phyloP scores from a whole-genome alignment of 2,113 vertebrate species.

The Steatornis caripensis region DNA sequence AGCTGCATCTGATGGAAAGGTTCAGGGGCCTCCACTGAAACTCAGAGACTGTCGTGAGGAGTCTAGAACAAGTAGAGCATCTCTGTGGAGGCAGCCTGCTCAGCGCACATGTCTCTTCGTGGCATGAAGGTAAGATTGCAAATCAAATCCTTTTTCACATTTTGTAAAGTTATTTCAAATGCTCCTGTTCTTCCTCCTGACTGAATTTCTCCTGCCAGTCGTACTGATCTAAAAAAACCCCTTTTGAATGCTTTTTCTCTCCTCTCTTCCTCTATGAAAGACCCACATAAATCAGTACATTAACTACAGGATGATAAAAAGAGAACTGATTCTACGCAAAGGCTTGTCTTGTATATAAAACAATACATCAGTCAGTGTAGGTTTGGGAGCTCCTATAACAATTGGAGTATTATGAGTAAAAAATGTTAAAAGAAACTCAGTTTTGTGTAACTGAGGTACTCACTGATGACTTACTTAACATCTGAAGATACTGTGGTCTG shows the following conservation, averaged over 20 bases:
- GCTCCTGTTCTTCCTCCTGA: background rate
- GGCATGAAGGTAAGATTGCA: slow-evolving; percentile 11
- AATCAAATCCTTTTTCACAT: background rate
- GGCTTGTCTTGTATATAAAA: background rate
- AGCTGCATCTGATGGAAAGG: background rate
- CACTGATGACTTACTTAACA: background rate
- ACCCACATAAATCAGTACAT: background rate
- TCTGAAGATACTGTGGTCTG: background rate
- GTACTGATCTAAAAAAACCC: background rate
- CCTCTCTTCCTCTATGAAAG: background rate
- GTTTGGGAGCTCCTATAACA: background rate
- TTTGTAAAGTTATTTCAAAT: background rate
- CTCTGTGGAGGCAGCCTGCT: background rate
- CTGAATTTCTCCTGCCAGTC: background rate
- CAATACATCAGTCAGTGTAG: background rate
- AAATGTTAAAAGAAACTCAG: background rate
- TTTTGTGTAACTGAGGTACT: background rate
- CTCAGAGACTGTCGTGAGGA: background rate
- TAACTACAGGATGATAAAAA: background rate
- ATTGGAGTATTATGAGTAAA: background rate
- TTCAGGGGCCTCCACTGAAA: background rate
- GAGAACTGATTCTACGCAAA: background rate
- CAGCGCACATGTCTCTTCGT: background rate
- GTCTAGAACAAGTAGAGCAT: background rate
- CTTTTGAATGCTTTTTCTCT: background rate